Base-by-base conservation (phyloP, 2,113 vertebrate genomes). In the Boulengeromyrus knoepffleri region DNA sequence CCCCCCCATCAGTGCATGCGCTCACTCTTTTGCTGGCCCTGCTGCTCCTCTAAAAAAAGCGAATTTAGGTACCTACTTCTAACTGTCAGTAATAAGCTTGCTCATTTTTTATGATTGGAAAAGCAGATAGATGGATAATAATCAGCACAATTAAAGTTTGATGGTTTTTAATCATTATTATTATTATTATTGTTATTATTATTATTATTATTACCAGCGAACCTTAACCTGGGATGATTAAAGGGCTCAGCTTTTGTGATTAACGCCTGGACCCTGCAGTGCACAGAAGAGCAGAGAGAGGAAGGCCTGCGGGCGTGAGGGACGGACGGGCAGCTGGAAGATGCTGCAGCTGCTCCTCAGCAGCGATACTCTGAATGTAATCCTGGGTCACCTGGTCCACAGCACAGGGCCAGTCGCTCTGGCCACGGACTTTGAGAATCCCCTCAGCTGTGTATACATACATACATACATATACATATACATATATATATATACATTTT, bases 61-160 rank as follows among this genome's bases (percentile, higher is more conserved):
- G 0, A 83, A 84, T 89, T 49, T 58, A 89, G 88, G 88, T 89
- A 83, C 88, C 77, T 83, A 53, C 27, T 53, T 53, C 24, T 80
- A 36, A 39, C 31, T 12, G 66, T 89, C 77, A 84, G 66, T 53
- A 80, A 83, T 89, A 53, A 53, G n/a, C 13, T 84, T 56, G 27
- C 74, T 56, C 17, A 39, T 89, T 36, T 89, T 53, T 89, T n/a
- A 89, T 80, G 66, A 80, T 45, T 53, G 36, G 74, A 53, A 39
- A 74, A 39, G 52, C 15, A 39, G 49, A 10, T 87, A 87, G 49
- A 52, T 31, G 46, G 85, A 89, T 89, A 50, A 46, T 89, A 50
- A 53, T 77, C 21, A 47, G n/a, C 13, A 49, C 24, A 77, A 39
- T 89, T 39, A 45, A 83, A 89, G 15, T 88, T 83, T 45, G 17